Conservation (phyloP, 2,113 vertebrate genomes). For the Balaeniceps rex region DNA sequence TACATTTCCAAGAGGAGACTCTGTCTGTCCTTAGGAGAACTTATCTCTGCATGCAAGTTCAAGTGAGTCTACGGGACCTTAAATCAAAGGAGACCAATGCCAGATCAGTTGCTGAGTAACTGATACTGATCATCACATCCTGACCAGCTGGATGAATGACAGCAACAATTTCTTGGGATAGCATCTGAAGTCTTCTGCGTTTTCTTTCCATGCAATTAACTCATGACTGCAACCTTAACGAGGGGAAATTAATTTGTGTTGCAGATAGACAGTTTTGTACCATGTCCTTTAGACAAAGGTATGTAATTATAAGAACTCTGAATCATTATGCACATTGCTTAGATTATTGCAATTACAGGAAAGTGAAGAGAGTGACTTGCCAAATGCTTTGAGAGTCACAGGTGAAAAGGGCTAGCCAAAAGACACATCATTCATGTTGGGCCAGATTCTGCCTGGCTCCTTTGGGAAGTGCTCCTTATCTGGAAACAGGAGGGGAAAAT, state of each 20-base stretch:
- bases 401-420: neutral
- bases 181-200: neutral
- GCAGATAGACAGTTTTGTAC: neutral
- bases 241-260: neutral
- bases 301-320: neutral
- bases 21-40: conserved; percentile 35
- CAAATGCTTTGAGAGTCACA: conserved; percentile 30
- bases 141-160: conserved; percentile 31
- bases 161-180: conserved; percentile 35
- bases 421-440: neutral
- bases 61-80: neutral
- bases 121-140: conserved; percentile 43
- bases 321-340: neutral
- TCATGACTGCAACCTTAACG: neutral
- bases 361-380: neutral
- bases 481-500: neutral
- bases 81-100: neutral
- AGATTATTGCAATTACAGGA: neutral
- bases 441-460: neutral
- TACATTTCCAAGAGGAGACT: neutral
- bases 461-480: neutral
- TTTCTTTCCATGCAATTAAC: neutral
- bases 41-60: neutral
- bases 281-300: neutral
- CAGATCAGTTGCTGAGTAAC: conserved; percentile 44